Base-by-base conservation (phyloP, 2,113 vertebrate genomes). In the Microcebus tavaratra region DNA sequence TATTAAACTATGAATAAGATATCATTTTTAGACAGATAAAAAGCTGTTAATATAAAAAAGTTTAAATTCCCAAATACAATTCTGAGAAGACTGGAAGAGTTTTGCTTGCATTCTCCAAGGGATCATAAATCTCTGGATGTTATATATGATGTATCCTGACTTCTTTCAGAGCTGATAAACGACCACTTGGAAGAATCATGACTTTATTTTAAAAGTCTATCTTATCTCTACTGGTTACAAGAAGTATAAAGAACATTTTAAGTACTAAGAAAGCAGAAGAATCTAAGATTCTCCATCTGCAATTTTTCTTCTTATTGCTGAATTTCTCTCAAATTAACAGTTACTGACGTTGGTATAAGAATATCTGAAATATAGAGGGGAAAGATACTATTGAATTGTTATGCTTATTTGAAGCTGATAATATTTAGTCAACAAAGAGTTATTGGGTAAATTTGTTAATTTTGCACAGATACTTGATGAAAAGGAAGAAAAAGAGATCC, bases 131-230 rank as follows among this genome's bases (percentile, higher is more conserved):
- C 91, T 88, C 86, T 50, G 82, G 84, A 90, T 79, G 27, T 63
- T 88, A 79, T 39, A 67, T 20, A 53, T n/a, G 80, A 79, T 59
- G 25, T 34, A 88, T 0, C 6, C 20, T 63, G 78, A 82, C 63
- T 95, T 89, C 73, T 89, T 67, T 72, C 42, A 55, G 8, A 67
- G 55, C 75, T 91, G 94, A 91, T 83, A 57, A 31, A 80, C 0
- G 2, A n/a, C 27, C 75, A 87, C 65, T 65, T 83, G 75, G 83
- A 92, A 95, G 63, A 95, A 89, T 80, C 75, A 83, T 83, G 87
- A 67, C 75, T 96, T 93, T 88, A 98, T 93, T 97, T 97, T 88
- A 95, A 96, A 96, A 65, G 61, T 94, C 88, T 92, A 67, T 94
- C 78, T 86, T 92, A 88, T 86, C 78, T 94, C 73, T n/a, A 63